A percentile compares a stretch with the other conserved stretches of the same genome.
These are phyloP conservation scores for Drosophila orena DNA, from an alignment of 1,140 invertebrate genomes.

Conservation along the genomic window DNA sequence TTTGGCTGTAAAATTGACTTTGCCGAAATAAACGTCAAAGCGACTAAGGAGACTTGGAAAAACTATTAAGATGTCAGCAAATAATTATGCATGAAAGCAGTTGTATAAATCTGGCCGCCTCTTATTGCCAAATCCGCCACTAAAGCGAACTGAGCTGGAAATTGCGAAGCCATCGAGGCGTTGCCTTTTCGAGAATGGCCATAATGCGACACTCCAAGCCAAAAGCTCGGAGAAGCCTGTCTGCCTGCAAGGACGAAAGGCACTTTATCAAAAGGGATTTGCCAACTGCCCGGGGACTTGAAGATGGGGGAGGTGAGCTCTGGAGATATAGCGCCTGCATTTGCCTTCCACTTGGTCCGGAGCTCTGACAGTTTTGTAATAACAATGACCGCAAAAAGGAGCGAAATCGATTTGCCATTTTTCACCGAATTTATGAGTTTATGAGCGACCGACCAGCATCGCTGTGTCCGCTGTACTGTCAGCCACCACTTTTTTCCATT, in stretches of 20 bases:
- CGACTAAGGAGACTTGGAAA: conserved; percentile 51
- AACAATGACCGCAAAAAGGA: conserved; percentile 75
- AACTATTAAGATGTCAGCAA: conserved; percentile 83
- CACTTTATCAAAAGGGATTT: conserved; percentile 83
- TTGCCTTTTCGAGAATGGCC: conserved; percentile 59
- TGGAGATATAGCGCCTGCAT: conserved; percentile 15
- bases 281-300: conserved; percentile 27
- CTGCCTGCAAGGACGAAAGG: conserved; percentile 39
- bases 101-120: conserved; percentile 71
- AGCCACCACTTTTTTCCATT: conserved; percentile 29
- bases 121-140: conserved; percentile 73
- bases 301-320: neutral
- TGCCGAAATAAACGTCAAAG: conserved; percentile 34
- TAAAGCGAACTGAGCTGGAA: conserved; percentile 68
- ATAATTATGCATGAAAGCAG: conserved; percentile 75
- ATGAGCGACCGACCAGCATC: conserved; percentile 45
- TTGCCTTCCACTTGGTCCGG: conserved; percentile 43
- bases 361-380: conserved; percentile 75
- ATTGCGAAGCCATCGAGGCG: conserved; percentile 57
- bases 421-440: conserved; percentile 80
- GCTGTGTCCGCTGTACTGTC: neutral
- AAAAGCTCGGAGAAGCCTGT: conserved; percentile 19
- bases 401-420: conserved; percentile 78
- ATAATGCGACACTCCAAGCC: conserved; percentile 75
- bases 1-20: conserved; percentile 27